Percentiles rank a stretch among this genome's conserved stretches.
Evolutionary conservation across 2,888 invertebrate genomes (phyloP).

Genomic region (Platerodrilus igneus): DNA sequence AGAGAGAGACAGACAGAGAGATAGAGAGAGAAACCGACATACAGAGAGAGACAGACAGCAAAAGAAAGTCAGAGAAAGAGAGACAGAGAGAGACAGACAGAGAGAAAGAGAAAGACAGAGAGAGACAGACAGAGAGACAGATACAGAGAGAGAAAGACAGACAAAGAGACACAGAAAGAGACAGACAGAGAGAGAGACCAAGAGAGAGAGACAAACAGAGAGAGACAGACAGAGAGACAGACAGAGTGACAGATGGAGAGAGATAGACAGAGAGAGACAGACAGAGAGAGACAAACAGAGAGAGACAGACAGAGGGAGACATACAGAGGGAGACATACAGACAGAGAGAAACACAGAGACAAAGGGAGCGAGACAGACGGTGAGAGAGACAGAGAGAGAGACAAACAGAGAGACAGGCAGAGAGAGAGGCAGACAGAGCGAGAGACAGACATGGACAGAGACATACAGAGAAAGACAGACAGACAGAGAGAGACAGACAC

Average conservation of each 20-base stretch:
- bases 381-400: constrained; percentile 3
- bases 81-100: no score
- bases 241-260: neutral
- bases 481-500: no score
- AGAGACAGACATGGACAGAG: no score
- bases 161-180: neutral
- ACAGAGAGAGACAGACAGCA: no score
- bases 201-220: neutral
- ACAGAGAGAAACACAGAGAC: constrained; percentile 5
- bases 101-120: no score
- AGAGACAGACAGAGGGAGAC: constrained; percentile 5
- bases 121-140: no score
- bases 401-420: no score
- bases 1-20: no score
- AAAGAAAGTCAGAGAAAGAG: no score
- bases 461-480: no score
- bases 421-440: no score
- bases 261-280: constrained; percentile 2
- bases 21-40: no score
- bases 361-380: constrained; percentile 1
- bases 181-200: neutral
- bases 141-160: neutral
- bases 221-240: constrained; percentile 3
- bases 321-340: constrained; percentile 1
- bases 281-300: constrained; percentile 4